A percentile compares a stretch with the other conserved stretches of the same genome.
Conservation (phyloP, 2,888 invertebrate species). For the Chaetogeoica ovagalla region DNA sequence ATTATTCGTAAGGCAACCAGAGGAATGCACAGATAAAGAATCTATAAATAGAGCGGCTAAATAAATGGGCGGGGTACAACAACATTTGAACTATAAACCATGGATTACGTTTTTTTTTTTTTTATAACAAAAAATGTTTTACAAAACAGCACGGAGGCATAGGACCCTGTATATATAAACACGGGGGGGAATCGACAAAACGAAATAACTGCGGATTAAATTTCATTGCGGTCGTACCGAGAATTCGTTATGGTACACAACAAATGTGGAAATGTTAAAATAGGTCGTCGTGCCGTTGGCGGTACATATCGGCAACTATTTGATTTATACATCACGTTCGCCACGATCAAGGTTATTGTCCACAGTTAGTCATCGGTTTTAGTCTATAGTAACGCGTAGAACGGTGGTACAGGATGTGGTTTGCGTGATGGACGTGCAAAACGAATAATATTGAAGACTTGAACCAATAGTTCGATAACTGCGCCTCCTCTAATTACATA, state of each 20-base stretch:
- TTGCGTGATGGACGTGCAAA: neutral
- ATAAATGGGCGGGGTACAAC: conserved; percentile 6
- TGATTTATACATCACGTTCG: conserved; percentile 37
- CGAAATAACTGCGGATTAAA: neutral
- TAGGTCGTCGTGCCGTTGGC: neutral
- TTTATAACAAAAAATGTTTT: no score
- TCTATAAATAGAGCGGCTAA: conserved; percentile 36
- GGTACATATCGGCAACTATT: neutral
- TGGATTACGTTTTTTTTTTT: no score
- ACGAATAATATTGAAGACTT: neutral
- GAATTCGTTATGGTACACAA: neutral
- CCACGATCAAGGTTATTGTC: conserved; percentile 34
- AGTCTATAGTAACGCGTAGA: neutral
- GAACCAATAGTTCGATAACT: neutral
- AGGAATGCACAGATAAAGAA: conserved; percentile 16
- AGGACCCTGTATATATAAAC: no score
- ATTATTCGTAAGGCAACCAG: neutral
- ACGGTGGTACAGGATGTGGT: neutral
- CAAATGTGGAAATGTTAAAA: conserved; percentile 14
- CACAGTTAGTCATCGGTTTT: conserved; percentile 31
- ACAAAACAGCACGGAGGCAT: no score
- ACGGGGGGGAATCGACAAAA: neutral
- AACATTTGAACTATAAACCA: neutral
- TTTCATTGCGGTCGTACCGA: neutral
- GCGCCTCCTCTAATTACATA: no score